Evolutionary conservation across 1,140 invertebrate species (phyloP).

Genomic region (Globodera ellingtonae): DNA sequence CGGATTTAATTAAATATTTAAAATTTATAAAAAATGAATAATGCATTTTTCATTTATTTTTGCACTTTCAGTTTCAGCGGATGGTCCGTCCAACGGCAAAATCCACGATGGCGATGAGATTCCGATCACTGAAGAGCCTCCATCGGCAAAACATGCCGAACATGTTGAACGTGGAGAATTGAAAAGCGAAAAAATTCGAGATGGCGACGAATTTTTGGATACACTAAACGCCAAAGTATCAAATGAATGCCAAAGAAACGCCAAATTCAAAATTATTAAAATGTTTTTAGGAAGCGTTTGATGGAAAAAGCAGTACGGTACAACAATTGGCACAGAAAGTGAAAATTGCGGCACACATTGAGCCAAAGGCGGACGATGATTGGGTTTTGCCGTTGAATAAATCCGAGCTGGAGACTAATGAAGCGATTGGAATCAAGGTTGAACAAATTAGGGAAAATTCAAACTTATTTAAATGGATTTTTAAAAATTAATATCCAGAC

Average conservation of each 20-base stretch:
- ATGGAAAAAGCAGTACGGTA: not conserved
- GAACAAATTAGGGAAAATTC: too few species aligned
- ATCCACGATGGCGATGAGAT: constrained; percentile 6
- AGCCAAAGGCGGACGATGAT: not conserved
- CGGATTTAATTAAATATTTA: too few species aligned
- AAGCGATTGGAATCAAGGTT: too few species aligned
- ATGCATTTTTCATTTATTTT: not conserved
- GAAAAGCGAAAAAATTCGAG: not conserved
- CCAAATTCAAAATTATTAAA: not conserved
- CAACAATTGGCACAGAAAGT: not conserved
- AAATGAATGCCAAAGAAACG: not conserved
- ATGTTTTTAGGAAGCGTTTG: not conserved
- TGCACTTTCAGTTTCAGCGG: not conserved
- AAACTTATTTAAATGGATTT: too few species aligned
- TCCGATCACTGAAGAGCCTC: not conserved
- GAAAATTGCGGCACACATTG: not conserved
- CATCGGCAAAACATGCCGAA: not conserved
- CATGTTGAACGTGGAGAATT: not conserved
- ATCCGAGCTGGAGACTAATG: not conserved
- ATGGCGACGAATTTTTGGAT: not conserved
- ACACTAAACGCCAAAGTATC: too few species aligned
- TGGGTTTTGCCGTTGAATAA: not conserved
- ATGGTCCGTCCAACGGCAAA: not conserved
- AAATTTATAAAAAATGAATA: not conserved
- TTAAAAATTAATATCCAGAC: too few species aligned